Evolutionary conservation across 2,888 invertebrate species (phyloP).

Genomic region (Ferdinandea cuprea): DNA sequence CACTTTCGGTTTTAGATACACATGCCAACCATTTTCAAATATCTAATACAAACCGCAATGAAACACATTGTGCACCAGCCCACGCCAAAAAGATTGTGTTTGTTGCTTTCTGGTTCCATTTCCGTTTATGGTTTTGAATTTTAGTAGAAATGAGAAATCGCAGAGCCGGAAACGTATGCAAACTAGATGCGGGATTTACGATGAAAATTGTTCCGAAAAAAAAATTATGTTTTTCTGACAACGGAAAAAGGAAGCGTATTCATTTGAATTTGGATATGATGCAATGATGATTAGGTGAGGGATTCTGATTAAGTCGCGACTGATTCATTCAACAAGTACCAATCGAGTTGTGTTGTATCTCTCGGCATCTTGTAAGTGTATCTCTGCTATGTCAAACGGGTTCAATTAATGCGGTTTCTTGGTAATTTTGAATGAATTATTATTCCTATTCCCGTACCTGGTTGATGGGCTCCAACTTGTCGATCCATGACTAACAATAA

Average conservation of each 20-base stretch:
- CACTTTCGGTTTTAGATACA: constrained; percentile 53
- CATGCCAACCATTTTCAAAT: constrained; percentile 14
- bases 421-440: constrained; percentile 24
- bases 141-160: constrained; percentile 26
- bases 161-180: constrained; percentile 53
- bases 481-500: constrained; percentile 59
- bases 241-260: constrained; percentile 5
- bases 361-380: constrained; percentile 20
- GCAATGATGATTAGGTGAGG: constrained; percentile 24
- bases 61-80: constrained; percentile 46
- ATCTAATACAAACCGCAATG: constrained; percentile 52
- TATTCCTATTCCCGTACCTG: not conserved
- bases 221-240: constrained; percentile 28
- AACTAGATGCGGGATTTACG: constrained; percentile 1
- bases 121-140: constrained; percentile 45
- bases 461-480: constrained; percentile 7
- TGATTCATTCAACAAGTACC: constrained; percentile 38
- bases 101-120: constrained; percentile 28
- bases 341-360: not conserved
- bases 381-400: constrained; percentile 41
- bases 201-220: not conserved
- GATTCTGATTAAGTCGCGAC: constrained; percentile 26
- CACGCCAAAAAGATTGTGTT: constrained; percentile 51
- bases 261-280: not conserved
- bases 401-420: constrained; percentile 17